Evolutionary conservation across 1,140 invertebrate genomes (phyloP).

Genomic region (Rhizoglyphus robini): DNA sequence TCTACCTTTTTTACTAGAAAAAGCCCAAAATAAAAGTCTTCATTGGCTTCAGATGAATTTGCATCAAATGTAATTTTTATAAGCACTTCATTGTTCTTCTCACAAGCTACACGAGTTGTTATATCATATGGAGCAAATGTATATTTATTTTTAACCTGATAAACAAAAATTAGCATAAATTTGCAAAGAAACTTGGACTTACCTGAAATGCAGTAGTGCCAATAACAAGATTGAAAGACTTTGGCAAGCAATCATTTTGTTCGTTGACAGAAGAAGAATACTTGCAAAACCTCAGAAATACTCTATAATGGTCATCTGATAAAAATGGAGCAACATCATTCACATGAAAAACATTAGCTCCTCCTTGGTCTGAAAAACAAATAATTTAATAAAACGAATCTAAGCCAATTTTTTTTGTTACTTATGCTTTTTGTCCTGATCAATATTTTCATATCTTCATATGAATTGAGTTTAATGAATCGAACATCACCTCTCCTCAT

Average conservation of each 20-base stretch:
- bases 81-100: neutral
- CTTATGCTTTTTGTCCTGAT: neutral
- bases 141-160: slow-evolving; percentile 8
- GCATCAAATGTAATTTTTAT: neutral
- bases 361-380: neutral
- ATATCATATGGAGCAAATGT: slow-evolving; percentile 17
- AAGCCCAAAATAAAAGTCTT: neutral
- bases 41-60: neutral
- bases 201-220: neutral
- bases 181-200: neutral
- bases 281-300: slow-evolving; percentile 9
- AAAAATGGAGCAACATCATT: neutral
- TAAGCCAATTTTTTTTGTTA: neutral
- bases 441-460: slow-evolving; percentile 3
- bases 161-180: neutral
- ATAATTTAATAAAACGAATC: neutral
- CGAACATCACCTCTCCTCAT: neutral
- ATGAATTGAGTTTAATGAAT: slow-evolving; percentile 3
- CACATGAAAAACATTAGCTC: neutral
- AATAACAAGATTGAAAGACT: slow-evolving; percentile 9
- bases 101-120: neutral
- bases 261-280: neutral
- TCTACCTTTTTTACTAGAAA: neutral
- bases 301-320: neutral
- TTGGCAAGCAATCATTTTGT: slow-evolving; percentile 12